Percentiles rank a stretch among this genome's conserved stretches.
Evolutionary conservation across 1,140 invertebrate genomes (phyloP).

Genomic region (Hermetia illucens): DNA sequence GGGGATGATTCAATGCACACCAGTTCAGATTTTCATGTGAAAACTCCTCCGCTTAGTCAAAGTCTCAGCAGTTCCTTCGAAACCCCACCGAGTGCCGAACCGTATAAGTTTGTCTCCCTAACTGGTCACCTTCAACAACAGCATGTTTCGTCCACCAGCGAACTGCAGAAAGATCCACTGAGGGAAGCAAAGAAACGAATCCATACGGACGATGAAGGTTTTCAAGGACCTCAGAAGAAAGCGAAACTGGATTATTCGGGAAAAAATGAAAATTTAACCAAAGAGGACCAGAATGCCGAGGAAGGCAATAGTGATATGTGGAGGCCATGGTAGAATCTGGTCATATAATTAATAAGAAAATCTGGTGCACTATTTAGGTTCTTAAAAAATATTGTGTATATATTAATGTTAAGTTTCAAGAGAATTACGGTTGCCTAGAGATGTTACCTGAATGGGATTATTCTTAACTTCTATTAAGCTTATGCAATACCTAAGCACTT

Average conservation of each 20-base stretch:
- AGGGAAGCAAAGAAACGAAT: conserved; percentile 14
- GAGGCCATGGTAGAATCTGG: conserved; percentile 34
- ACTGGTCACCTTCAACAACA: conserved; percentile 23
- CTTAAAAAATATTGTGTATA: no score
- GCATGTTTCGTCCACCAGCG: conserved; percentile 26
- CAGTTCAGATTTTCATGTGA: conserved; percentile 10
- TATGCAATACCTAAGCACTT: no score
- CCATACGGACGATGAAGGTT: conserved; percentile 11
- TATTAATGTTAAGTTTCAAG: no score
- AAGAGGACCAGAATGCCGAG: conserved; percentile 8
- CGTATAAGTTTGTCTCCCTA: conserved; percentile 3
- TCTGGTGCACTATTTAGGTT: no score
- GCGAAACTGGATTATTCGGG: conserved; percentile 9
- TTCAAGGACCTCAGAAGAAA: conserved; percentile 14
- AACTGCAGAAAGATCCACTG: conserved; percentile 17
- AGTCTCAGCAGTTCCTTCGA: conserved; percentile 10
- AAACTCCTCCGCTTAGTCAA: conserved; percentile 8
- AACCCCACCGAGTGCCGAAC: conserved; percentile 10
- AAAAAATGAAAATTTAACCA: conserved; percentile 15
- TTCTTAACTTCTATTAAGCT: no score
- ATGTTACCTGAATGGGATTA: no score
- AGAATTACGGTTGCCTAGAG: no score
- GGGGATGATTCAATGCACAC: conserved; percentile 26
- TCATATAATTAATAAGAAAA: no score
- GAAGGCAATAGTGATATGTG: conserved; percentile 32